These are phyloP conservation scores for Florisuga fusca DNA, from an alignment of 2,797 vertebrate species.

Conservation along the genomic window DNA sequence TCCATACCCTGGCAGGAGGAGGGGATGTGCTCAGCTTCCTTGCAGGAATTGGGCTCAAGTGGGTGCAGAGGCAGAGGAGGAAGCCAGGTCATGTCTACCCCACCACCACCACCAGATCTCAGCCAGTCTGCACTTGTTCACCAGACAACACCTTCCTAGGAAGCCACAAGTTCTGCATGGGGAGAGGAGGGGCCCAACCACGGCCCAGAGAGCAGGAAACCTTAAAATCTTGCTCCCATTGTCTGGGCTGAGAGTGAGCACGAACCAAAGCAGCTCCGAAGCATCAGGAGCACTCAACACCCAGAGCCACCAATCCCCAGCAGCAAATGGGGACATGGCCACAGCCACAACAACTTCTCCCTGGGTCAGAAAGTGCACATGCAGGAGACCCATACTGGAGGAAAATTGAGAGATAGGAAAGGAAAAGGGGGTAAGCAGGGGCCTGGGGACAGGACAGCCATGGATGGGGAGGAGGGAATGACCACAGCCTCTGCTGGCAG, in stretches of 20 bases:
- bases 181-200: not conserved
- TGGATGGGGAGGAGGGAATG: not conserved
- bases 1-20: not conserved
- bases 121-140: slow-evolving; percentile 13
- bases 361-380: too few relatives aligned
- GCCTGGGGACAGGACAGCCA: not conserved
- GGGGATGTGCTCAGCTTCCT: not conserved
- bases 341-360: not conserved
- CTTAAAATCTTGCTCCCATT: not conserved
- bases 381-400: not conserved
- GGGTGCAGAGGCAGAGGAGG: not conserved
- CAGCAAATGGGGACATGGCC: not conserved
- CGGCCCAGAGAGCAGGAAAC: not conserved
- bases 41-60: not conserved
- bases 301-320: not conserved
- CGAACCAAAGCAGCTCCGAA: not conserved
- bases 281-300: too few relatives aligned
- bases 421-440: not conserved
- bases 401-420: not conserved
- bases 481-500: not conserved
- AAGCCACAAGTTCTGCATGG: not conserved
- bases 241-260: not conserved
- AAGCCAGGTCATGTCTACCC: not conserved
- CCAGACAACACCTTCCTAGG: not conserved
- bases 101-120: not conserved